A percentile compares a stretch with the other conserved stretches of the same genome.
These are phyloP conservation scores for Aldrovandia affinis DNA, from an alignment of 2,797 vertebrate genomes.

Conservation along the genomic window DNA sequence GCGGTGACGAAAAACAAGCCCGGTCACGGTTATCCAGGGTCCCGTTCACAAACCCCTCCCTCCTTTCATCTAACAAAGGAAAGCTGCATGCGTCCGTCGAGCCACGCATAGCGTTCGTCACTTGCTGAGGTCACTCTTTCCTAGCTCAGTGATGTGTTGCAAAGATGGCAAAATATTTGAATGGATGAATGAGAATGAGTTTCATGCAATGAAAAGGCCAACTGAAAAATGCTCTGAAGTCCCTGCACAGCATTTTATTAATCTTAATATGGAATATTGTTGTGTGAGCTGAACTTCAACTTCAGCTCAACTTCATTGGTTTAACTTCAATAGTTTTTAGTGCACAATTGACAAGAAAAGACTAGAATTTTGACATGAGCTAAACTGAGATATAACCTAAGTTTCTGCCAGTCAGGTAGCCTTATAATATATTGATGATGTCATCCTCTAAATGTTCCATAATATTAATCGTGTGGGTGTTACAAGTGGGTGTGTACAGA, in stretches of 20 bases:
- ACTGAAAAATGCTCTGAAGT: neutral
- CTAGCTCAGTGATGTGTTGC: neutral
- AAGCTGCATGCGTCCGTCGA: neutral
- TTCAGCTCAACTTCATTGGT: neutral
- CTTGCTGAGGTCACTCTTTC: neutral
- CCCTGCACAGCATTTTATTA: neutral
- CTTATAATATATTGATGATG: neutral
- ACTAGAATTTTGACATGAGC: no score
- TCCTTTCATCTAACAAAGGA: neutral
- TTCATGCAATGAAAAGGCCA: neutral
- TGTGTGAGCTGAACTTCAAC: neutral
- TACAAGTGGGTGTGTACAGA: neutral
- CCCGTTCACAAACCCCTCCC: neutral
- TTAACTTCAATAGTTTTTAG: no score
- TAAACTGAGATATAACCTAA: neutral
- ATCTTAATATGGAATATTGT: neutral
- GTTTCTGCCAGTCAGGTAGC: neutral
- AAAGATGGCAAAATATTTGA: neutral
- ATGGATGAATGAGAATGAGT: neutral
- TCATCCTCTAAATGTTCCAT: neutral
- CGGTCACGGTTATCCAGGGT: constrained; percentile 12
- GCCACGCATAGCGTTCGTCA: neutral
- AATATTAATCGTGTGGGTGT: neutral
- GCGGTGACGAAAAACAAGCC: constrained; percentile 36
- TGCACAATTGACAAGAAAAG: no score